Percentiles rank a stretch among this genome's conserved stretches.
phyloP scores from a whole-genome alignment of 1,140 invertebrate species.

The Magallana gigas region DNA sequence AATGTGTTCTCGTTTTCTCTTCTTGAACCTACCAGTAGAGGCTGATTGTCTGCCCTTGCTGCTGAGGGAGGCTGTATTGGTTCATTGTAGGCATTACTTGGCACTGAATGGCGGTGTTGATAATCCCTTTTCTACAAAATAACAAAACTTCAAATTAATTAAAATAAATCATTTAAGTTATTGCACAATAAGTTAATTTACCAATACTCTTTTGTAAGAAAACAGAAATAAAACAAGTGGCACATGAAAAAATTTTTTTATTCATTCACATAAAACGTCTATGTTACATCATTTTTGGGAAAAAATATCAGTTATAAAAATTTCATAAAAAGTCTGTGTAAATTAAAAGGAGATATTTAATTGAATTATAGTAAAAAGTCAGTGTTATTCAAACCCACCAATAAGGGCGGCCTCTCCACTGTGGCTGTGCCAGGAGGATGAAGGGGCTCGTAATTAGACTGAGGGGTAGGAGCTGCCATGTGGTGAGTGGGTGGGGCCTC shows the following conservation, averaged over 20 bases:
- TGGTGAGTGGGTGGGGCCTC: constrained; percentile 6
- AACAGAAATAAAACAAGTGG: background rate
- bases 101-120: background rate
- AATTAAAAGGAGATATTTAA: no score
- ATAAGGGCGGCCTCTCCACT: background rate
- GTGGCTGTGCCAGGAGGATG: background rate
- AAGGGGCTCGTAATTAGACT: background rate
- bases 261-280: background rate
- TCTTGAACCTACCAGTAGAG: background rate
- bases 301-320: no score
- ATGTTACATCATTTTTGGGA: no score
- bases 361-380: no score
- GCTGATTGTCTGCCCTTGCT: background rate
- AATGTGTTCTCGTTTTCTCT: no score
- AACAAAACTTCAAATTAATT: background rate
- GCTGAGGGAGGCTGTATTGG: constrained; percentile 11
- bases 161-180: no score
- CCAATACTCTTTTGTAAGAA: no score
- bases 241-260: background rate
- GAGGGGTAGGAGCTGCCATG: background rate
- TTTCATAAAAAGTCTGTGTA: no score
- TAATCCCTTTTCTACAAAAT: constrained; percentile 14
- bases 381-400: background rate
- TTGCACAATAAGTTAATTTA: no score
- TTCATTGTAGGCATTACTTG: background rate